Conservation (phyloP, 1,140 invertebrate species). For the Bombus turneri region DNA sequence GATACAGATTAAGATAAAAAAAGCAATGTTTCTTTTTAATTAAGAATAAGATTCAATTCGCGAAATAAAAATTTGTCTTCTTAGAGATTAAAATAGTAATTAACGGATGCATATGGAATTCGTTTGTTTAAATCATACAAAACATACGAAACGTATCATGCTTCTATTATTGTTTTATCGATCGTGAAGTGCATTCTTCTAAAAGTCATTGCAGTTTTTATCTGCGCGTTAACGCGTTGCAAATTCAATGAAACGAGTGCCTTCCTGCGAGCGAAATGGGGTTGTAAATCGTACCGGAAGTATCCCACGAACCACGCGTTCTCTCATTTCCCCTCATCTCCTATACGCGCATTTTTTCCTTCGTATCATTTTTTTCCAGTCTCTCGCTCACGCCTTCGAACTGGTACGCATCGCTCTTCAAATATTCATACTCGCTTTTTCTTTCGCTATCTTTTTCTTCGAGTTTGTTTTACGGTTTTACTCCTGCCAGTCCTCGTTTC, state of each 20-base stretch:
- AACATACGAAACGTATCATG: no score
- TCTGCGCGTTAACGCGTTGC: slow-evolving; percentile 10
- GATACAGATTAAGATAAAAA: no score
- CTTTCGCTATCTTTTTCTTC: not conserved
- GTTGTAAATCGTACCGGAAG: slow-evolving; percentile 36
- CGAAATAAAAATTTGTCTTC: no score
- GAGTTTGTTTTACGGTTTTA: not conserved
- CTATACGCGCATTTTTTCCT: not conserved
- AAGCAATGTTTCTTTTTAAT: no score
- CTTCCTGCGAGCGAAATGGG: slow-evolving; percentile 26
- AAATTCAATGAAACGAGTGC: slow-evolving; percentile 22
- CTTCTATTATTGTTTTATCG: no score
- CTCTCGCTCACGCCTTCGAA: not conserved
- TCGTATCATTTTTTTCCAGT: slow-evolving; percentile 12
- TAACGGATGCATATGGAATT: no score
- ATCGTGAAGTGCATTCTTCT: no score
- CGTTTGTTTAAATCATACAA: no score
- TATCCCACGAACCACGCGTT: slow-evolving; percentile 9
- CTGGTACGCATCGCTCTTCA: not conserved
- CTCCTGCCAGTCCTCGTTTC: not conserved
- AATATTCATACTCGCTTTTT: slow-evolving; percentile 13
- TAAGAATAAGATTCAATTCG: no score
- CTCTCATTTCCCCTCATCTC: slow-evolving; percentile 26
- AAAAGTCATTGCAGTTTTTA: slow-evolving; percentile 1
- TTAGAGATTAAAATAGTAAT: no score